A percentile compares a stretch with the other conserved stretches of the same genome.
Evolutionary conservation across 2,113 vertebrate genomes (phyloP).

Genomic region (Centropus bengalensis): DNA sequence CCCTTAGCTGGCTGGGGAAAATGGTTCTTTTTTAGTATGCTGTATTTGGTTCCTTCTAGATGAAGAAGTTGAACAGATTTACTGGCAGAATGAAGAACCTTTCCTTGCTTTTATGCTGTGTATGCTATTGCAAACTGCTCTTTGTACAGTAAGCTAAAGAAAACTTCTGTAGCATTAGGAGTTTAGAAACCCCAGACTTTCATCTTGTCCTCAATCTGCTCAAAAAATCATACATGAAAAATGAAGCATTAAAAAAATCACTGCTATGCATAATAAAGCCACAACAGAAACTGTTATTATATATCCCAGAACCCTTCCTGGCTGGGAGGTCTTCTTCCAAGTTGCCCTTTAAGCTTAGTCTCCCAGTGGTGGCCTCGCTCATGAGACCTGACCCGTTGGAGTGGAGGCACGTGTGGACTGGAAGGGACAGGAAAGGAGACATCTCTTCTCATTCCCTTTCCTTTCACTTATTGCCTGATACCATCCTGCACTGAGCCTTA

Average conservation of each 20-base stretch:
- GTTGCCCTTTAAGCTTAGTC: not conserved
- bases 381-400: not conserved
- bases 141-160: not conserved
- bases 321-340: not conserved
- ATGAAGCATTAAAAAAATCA: not conserved
- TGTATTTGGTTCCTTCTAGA: not conserved
- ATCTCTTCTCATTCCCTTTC: not conserved
- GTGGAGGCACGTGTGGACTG: not conserved
- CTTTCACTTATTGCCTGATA: not conserved
- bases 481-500: not conserved
- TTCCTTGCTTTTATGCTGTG: not conserved
- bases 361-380: rapidly evolving
- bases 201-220: not conserved
- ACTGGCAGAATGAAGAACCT: not conserved
- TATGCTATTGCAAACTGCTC: not conserved
- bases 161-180: not conserved
- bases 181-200: not conserved
- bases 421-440: not conserved
- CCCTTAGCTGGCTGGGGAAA: not conserved
- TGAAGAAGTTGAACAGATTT: not conserved
- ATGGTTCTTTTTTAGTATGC: not conserved
- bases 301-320: not conserved
- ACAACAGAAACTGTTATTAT: not conserved
- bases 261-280: not conserved
- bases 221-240: not conserved